Evolutionary conservation across 2,113 vertebrate species (phyloP).

Genomic region (Osmerus eperlanus): DNA sequence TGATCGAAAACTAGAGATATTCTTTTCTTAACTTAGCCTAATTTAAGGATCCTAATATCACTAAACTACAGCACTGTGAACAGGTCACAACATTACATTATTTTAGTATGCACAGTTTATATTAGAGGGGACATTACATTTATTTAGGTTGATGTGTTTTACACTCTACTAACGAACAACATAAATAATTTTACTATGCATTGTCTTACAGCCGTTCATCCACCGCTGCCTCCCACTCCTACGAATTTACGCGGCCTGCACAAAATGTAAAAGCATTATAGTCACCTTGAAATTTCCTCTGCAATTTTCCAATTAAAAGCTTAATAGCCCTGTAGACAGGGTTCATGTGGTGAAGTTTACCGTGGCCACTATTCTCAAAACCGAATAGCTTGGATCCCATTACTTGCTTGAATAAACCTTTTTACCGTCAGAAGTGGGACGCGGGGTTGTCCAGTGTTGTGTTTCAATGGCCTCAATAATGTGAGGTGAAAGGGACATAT

Average conservation of each 20-base stretch:
- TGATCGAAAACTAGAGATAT: no score
- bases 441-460: conserved; percentile 84
- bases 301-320: conserved; percentile 99
- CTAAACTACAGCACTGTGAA: no score
- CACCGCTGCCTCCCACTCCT: conserved; percentile 56
- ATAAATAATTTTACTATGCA: conserved; percentile 68
- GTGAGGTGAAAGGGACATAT: conserved; percentile 76
- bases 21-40: no score
- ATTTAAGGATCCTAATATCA: no score
- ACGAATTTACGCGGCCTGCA: conserved; percentile 62
- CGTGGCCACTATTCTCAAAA: conserved; percentile 81
- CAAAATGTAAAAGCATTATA: conserved; percentile 78
- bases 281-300: conserved; percentile 97
- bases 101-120: background rate
- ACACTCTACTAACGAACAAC: conserved; percentile 59
- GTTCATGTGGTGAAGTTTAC: conserved; percentile 92
- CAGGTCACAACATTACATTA: no score
- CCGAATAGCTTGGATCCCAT: conserved; percentile 90
- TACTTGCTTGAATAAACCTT: conserved; percentile 99
- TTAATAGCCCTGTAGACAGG: conserved; percentile 98
- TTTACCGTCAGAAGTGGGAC: conserved; percentile 86
- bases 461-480: conserved; percentile 85
- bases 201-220: conserved; percentile 44
- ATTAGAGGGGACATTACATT: conserved; percentile 33
- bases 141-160: conserved; percentile 56